A percentile compares a stretch with the other conserved stretches of the same genome.
Evolutionary conservation across 2,888 invertebrate species (phyloP).

Genomic region (Biston stratarius): DNA sequence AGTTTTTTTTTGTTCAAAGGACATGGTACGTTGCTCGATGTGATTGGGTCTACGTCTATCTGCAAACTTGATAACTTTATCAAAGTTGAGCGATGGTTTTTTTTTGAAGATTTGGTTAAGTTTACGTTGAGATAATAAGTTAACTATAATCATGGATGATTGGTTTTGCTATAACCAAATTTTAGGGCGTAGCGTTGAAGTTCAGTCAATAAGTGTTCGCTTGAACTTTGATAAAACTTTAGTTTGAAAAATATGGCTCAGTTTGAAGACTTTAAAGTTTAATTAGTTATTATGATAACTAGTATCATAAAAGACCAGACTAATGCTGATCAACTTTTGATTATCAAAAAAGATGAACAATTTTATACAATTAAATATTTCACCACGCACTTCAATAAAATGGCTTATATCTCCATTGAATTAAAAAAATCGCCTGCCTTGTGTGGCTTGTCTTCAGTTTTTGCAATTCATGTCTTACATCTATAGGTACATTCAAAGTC

Average conservation of each 20-base stretch:
- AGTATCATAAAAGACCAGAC: neutral
- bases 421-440: too few species aligned
- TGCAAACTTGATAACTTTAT: slow-evolving; percentile 23
- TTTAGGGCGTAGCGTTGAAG: slow-evolving; percentile 2
- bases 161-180: slow-evolving; percentile 11
- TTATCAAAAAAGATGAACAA: too few species aligned
- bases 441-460: too few species aligned
- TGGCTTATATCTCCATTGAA: too few species aligned
- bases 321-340: too few species aligned
- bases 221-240: slow-evolving; percentile 10
- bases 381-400: too few species aligned
- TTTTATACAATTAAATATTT: too few species aligned
- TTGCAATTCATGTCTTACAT: too few species aligned
- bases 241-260: slow-evolving; percentile 5
- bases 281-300: too few species aligned
- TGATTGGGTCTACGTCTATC: slow-evolving; percentile 24
- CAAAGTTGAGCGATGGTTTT: slow-evolving; percentile 23
- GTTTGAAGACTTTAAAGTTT: slow-evolving; percentile 7
- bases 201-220: neutral
- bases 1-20: slow-evolving; percentile 5
- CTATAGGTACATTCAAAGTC: too few species aligned
- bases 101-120: slow-evolving; percentile 24
- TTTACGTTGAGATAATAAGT: slow-evolving; percentile 14
- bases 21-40: slow-evolving; percentile 23
- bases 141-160: slow-evolving; percentile 14